Conservation (phyloP, 2,797 vertebrate genomes). For the Tangara arthus region DNA sequence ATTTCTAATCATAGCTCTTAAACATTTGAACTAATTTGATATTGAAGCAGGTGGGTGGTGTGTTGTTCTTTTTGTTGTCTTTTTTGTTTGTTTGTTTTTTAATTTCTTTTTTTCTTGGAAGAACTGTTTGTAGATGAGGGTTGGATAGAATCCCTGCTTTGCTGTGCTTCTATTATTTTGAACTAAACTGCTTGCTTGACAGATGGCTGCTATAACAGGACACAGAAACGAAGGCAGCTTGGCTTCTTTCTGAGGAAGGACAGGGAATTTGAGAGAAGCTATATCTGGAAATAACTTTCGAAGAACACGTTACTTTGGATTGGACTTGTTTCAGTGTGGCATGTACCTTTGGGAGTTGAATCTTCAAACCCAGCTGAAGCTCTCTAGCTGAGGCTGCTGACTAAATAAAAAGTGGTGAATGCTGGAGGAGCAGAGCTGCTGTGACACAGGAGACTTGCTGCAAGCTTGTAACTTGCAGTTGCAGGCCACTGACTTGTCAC, state of each 20-base stretch:
- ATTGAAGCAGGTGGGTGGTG: not conserved
- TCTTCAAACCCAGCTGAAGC: not conserved
- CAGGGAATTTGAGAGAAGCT: not conserved
- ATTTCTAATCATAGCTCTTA: not conserved
- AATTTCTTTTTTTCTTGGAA: not conserved
- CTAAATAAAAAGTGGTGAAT: not conserved
- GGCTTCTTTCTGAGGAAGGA: not conserved
- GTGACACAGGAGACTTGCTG: not conserved
- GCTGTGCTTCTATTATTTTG: not conserved
- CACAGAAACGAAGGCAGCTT: not conserved
- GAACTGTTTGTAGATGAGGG: not conserved
- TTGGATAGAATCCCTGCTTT: not conserved
- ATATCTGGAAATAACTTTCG: not conserved
- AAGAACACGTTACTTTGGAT: not conserved
- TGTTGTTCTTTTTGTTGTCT: not conserved
- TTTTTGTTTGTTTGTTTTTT: not conserved
- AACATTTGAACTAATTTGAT: not conserved
- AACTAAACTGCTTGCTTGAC: not conserved
- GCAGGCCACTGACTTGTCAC: not conserved
- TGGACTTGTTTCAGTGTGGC: not conserved
- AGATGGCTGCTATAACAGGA: slow-evolving; percentile 2
- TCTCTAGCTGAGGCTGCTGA: not conserved
- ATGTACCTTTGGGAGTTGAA: not conserved
- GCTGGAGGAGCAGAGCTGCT: not conserved
- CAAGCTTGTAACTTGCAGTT: not conserved